Evolutionary conservation across 2,888 invertebrate genomes (phyloP), one percentile per base, ranked within the genome.

Genomic region (Drosophila niveifrons): DNA sequence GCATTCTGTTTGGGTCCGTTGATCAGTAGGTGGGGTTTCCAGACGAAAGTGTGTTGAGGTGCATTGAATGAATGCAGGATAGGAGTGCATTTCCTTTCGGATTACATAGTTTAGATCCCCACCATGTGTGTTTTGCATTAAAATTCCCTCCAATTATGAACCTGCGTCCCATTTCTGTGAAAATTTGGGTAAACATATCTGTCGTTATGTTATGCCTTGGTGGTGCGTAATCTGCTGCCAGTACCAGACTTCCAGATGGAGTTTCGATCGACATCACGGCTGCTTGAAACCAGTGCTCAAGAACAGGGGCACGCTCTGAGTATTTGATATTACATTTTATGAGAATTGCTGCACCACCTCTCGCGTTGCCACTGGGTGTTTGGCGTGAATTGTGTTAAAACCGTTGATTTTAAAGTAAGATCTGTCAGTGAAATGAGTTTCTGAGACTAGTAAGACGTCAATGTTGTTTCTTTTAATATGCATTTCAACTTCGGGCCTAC

Each of bases 1-100:
- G 46, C 8, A 36, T 10, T 28, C 47, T 57, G 36, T 23, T 36
- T 10, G 57, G 36, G n/a, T 57, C 47, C 4, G 47, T 47, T 23
- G 57, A 36, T 36, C 57, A 44, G 2, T 47, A 55, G 3, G 57
- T 36, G 17, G 47, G 57, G 9, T 57, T 23, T 36, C 46, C 57
- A 10, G 36, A 13, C 23, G 36, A 47, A 3, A 13, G 36, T n/a
- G n/a, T n/a, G n/a, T n/a, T n/a, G n/a, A n/a, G 44, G 17, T 44
- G 15, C 23, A 23, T 52, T 9, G 8, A 6, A 4, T 31, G 6
- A 11, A 44, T 11, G 31, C 55, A 29, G 15, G 31, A 34, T 4
- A 44, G 18, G n/a, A 48, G 48, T 2, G 57, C 57, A 7, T 3
- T 28, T 1, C 57, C 57, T 15, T 48, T 57, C 7, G 48, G 28